A percentile compares a stretch with the other conserved stretches of the same genome.
phyloP scores from a whole-genome alignment of 2,113 vertebrate genomes.

The Crotalus horridus region DNA sequence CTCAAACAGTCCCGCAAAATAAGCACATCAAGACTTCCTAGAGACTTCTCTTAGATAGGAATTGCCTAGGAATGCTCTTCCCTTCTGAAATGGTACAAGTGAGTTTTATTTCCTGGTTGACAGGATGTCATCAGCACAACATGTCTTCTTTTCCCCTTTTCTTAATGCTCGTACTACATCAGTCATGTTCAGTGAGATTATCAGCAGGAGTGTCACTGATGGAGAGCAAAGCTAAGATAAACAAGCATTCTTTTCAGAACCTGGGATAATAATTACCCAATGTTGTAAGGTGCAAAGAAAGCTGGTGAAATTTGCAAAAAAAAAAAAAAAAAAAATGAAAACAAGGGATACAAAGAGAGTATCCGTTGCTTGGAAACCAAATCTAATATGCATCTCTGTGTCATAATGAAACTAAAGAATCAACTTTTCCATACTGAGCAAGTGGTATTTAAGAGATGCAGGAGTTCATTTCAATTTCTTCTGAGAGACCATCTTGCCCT shows the following conservation, averaged over 20 bases:
- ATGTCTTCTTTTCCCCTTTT: neutral
- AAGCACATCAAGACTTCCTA: neutral
- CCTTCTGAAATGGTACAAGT: neutral
- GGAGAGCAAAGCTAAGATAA: neutral
- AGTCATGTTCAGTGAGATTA: accelerated
- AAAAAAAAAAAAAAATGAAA: neutral
- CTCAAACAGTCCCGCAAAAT: neutral
- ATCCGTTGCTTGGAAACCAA: constrained; percentile 73
- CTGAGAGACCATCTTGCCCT: constrained; percentile 35
- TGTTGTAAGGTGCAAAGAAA: constrained; percentile 30
- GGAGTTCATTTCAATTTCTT: constrained; percentile 72
- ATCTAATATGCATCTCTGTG: constrained; percentile 64
- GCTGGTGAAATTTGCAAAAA: constrained; percentile 29
- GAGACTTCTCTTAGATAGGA: neutral
- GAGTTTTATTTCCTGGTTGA: neutral
- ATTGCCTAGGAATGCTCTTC: neutral
- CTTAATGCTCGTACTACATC: accelerated
- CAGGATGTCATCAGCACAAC: neutral
- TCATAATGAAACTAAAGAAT: constrained; percentile 71
- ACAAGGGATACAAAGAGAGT: constrained; percentile 52
- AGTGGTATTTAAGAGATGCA: constrained; percentile 63
- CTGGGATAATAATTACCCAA: constrained; percentile 8
- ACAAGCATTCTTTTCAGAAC: neutral
- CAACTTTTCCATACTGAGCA: constrained; percentile 59
- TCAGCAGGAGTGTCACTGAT: neutral